A percentile compares a stretch with the other conserved stretches of the same genome.
These are phyloP conservation scores for Heliconius erato DNA, from an alignment of 2,888 invertebrate genomes.

Conservation along the genomic window DNA sequence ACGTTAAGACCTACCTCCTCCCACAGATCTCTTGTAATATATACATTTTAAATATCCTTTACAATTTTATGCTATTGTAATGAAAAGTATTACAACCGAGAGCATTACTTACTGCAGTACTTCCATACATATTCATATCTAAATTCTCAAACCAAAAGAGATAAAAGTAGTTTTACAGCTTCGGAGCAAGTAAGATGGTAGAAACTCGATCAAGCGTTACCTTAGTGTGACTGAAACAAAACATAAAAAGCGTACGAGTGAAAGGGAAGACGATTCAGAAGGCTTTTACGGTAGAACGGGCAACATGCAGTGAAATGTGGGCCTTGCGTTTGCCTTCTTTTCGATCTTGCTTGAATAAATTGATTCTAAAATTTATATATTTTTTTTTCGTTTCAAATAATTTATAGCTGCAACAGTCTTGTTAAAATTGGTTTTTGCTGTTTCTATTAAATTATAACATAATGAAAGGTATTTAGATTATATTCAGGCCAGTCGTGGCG, in stretches of 20 bases:
- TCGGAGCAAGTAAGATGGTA: slow-evolving; percentile 83
- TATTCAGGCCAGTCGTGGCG: too few relatives aligned
- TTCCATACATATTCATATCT: slow-evolving; percentile 83
- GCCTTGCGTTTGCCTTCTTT: slow-evolving; percentile 76
- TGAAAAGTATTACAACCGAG: slow-evolving; percentile 41
- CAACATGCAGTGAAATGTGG: slow-evolving; percentile 83
- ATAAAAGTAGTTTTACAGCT: slow-evolving; percentile 84
- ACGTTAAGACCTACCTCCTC: not conserved
- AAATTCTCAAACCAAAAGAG: slow-evolving; percentile 78
- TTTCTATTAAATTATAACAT: slow-evolving; percentile 15
- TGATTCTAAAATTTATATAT: slow-evolving; percentile 82
- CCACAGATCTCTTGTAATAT: slow-evolving; percentile 10
- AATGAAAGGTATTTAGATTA: not conserved
- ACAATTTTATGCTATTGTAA: slow-evolving; percentile 40
- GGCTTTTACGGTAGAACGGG: slow-evolving; percentile 85
- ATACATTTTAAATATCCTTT: slow-evolving; percentile 35
- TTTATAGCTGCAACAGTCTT: slow-evolving; percentile 61
- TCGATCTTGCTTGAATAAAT: slow-evolving; percentile 84
- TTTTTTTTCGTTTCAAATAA: slow-evolving; percentile 74
- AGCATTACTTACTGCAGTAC: slow-evolving; percentile 78
- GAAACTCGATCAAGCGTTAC: slow-evolving; percentile 82
- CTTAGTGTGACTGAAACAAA: slow-evolving; percentile 62
- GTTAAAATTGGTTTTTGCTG: slow-evolving; percentile 30
- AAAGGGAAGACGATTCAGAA: slow-evolving; percentile 77
- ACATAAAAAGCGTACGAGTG: slow-evolving; percentile 60